Conservation (phyloP, 1,140 invertebrate genomes). For the Megalonaias nervosa region DNA sequence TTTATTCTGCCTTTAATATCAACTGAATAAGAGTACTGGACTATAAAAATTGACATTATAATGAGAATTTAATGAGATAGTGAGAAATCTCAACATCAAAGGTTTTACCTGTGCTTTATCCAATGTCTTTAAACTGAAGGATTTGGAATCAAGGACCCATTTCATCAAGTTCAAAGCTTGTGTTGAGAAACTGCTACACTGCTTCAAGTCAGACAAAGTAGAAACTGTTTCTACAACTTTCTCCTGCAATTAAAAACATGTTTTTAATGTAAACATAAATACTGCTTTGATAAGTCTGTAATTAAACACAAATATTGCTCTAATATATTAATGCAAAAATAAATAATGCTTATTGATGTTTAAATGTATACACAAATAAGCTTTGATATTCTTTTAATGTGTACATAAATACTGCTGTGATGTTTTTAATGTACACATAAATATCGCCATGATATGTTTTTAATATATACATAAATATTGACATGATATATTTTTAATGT, state of each 20-base stretch:
- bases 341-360: not conserved
- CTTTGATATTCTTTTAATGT: too few relatives aligned
- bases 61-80: too few relatives aligned
- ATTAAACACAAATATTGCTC: not conserved
- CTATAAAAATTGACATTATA: too few relatives aligned
- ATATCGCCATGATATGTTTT: too few relatives aligned
- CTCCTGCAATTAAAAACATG: constrained; percentile 38
- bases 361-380: too few relatives aligned
- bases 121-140: constrained; percentile 37
- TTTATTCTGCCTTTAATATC: too few relatives aligned
- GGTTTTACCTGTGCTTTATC: constrained; percentile 19
- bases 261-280: not conserved
- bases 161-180: constrained; percentile 41
- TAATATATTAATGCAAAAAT: not conserved
- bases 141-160: constrained; percentile 35
- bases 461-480: too few relatives aligned
- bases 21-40: too few relatives aligned
- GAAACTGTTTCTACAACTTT: constrained; percentile 42
- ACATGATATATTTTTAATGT: too few relatives aligned
- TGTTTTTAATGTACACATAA: too few relatives aligned
- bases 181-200: constrained; percentile 32
- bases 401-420: too few relatives aligned
- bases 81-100: not conserved
- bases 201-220: constrained; percentile 35
- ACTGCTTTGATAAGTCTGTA: not conserved